Evolutionary conservation across 2,797 vertebrate genomes (phyloP).

Genomic region (Mormyrops attenuatus): DNA sequence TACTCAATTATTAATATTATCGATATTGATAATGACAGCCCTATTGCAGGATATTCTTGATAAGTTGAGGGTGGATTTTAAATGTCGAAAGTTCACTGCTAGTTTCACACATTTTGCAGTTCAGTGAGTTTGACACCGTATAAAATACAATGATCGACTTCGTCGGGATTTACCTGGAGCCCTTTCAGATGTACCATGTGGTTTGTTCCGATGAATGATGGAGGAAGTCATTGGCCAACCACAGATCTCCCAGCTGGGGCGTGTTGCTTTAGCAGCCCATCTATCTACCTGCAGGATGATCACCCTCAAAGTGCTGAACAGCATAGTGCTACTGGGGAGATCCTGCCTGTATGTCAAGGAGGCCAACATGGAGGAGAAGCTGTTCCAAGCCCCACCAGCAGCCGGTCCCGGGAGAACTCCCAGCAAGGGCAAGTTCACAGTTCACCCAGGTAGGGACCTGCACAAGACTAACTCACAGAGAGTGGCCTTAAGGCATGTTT

Average conservation of each 20-base stretch:
- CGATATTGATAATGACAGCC: neutral
- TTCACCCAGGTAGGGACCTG: constrained; percentile 58
- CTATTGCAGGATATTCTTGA: neutral
- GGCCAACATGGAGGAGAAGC: constrained; percentile 96
- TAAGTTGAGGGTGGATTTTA: neutral
- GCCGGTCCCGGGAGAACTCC: constrained; percentile 69
- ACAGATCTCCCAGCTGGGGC: neutral
- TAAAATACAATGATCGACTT: neutral
- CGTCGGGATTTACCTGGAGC: neutral
- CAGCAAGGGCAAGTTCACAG: constrained; percentile 56
- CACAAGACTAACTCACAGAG: neutral
- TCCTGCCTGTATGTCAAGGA: constrained; percentile 91
- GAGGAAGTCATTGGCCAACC: neutral
- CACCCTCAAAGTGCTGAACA: constrained; percentile 92
- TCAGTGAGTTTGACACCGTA: neutral
- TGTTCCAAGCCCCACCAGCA: constrained; percentile 72
- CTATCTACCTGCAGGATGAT: constrained; percentile 72
- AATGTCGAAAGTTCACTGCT: neutral
- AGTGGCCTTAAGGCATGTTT: neutral
- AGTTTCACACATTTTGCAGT: neutral
- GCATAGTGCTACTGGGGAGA: constrained; percentile 88
- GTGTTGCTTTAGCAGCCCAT: neutral
- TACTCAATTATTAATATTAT: neutral
- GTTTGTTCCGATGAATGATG: neutral
- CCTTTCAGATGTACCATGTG: neutral